Base-by-base conservation (phyloP, 2,888 invertebrate species). In the Cheilosia vulpina region DNA sequence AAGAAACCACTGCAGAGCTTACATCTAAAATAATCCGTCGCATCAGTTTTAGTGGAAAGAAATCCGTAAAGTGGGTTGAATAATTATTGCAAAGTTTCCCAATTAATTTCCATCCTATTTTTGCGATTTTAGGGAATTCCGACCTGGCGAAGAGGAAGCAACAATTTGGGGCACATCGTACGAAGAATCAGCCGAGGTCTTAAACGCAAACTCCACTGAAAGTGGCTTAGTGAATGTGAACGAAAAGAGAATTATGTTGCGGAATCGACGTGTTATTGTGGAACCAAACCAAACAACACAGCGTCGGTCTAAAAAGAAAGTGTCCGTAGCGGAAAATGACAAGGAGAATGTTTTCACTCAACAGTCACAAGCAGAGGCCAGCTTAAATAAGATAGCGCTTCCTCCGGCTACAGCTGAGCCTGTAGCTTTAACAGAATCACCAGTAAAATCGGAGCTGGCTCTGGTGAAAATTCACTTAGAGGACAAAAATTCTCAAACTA, bases 91-190 rank as follows among this genome's bases (percentile, higher is more conserved):
- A 11, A 27, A 77, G n/a, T n/a, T 50, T 13, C 27, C 13, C 13
- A 13, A 13, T 15, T 34, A 13, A 24, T 31, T 31, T 43, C 17
- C 11, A 19, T 11, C 19, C 17, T 7, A n/a, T 62, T 69, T 1
- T 3, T 2, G 6, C 1, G 21, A 31, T 75, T 60, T 62, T 19
- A 88, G 88, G 38, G 88, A 88, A 71, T 88, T 88, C 41, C 69
- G 85, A 19, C 66, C 87, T 9, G 88, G 84, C 0, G 87, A 87
- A 7, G 82, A 83, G 45, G 79, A 81, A 41, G 84, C 76, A 4
- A 88, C 88, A 9, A 88, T 88, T 45, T 88, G 88, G 88, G 81
- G 85, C 6, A 87, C 87, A 9, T 88, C 88, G 0, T 88, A 88
- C 38, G 88, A 88, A 50, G 88, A 87, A 76, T 80, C 87, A 50